Percentiles rank a stretch among this genome's conserved stretches.
These are phyloP conservation scores for Entomobrya proxima DNA, from an alignment of 2,888 invertebrate genomes.

Conservation along the genomic window DNA sequence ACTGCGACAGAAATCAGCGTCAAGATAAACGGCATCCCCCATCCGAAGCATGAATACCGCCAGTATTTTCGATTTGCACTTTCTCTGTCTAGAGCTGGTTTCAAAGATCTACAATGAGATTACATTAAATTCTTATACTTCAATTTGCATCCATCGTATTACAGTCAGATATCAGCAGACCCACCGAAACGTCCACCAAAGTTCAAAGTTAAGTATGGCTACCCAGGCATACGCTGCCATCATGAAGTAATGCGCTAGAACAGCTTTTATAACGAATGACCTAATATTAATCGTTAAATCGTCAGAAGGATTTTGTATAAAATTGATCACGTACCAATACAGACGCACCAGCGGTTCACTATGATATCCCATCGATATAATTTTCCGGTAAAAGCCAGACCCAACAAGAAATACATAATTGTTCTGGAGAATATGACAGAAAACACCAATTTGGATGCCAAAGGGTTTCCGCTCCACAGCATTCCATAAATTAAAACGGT, in stretches of 20 bases:
- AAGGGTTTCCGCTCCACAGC: neutral
- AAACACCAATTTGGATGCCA: neutral
- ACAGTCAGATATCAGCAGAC: no score
- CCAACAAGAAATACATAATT: neutral
- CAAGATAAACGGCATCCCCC: neutral
- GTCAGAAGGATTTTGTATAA: neutral
- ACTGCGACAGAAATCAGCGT: neutral
- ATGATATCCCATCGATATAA: neutral
- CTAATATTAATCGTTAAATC: no score
- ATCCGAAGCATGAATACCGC: neutral
- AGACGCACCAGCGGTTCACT: neutral
- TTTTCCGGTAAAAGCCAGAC: neutral
- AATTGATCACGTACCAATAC: neutral
- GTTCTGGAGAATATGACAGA: neutral
- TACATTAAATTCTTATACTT: neutral
- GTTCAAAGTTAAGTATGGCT: neutral
- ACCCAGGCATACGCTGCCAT: neutral
- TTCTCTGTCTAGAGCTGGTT: neutral
- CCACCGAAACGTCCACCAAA: constrained; percentile 26
- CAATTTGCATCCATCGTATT: no score
- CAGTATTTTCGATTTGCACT: neutral
- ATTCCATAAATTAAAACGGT: neutral
- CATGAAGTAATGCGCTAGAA: neutral
- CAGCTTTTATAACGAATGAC: no score
- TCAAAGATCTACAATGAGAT: neutral